Percentiles rank a stretch among this genome's conserved stretches.
These are phyloP conservation scores for Aegithalos caudatus DNA, from an alignment of 2,113 vertebrate species.

Conservation along the genomic window DNA sequence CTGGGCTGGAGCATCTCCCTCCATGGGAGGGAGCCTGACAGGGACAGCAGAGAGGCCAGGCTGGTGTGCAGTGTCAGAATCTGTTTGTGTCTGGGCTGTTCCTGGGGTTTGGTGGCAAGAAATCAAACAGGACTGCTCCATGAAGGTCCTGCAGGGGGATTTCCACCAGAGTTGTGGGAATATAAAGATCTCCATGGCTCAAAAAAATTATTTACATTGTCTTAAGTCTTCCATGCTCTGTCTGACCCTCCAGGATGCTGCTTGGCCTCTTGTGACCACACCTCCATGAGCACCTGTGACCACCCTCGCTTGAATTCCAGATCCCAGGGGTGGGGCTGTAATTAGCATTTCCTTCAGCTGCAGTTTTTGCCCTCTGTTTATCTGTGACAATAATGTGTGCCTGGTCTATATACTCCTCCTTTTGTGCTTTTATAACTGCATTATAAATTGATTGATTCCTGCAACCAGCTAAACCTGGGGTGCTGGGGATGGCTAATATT, in stretches of 20 bases:
- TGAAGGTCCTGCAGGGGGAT: not conserved
- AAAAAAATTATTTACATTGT: not conserved
- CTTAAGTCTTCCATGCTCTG: not conserved
- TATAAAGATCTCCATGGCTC: not conserved
- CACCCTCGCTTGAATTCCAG: not conserved
- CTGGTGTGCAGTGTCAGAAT: not conserved
- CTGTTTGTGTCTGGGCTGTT: not conserved
- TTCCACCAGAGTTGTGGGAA: not conserved
- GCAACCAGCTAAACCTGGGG: not conserved
- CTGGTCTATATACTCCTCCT: not conserved
- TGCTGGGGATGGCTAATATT: not conserved
- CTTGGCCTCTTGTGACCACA: not conserved
- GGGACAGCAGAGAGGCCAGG: not conserved
- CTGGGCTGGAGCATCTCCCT: not conserved
- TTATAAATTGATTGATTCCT: not conserved
- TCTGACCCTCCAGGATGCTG: not conserved
- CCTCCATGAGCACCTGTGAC: not conserved
- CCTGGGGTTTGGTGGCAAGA: not conserved
- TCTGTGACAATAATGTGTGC: not conserved
- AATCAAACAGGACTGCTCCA: not conserved
- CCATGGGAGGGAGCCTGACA: not conserved
- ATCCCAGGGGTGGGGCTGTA: not conserved
- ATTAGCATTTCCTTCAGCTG: not conserved
- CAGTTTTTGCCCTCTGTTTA: not conserved
- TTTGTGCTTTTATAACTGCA: not conserved